Conservation (phyloP, 1,140 invertebrate species). For the Hetaerina americana region DNA sequence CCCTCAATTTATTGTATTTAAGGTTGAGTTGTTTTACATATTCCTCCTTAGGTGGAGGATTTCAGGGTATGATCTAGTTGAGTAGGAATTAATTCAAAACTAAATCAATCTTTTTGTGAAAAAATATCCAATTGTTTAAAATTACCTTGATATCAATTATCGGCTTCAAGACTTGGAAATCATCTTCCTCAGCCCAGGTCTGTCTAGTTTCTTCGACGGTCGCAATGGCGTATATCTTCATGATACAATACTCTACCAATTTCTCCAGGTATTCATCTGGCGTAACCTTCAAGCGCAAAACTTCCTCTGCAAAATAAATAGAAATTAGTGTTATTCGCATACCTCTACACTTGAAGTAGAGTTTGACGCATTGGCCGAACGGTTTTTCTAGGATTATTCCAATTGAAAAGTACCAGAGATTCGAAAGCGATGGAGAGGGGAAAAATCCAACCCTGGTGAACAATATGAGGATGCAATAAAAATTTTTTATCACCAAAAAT, state of each 20-base stretch:
- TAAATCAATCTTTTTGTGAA: constrained; percentile 4
- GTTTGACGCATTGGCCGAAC: no score
- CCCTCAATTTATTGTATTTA: not conserved
- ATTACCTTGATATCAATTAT: constrained; percentile 46
- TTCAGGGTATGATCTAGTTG: not conserved
- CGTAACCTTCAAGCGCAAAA: constrained; percentile 40
- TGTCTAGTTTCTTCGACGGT: constrained; percentile 56
- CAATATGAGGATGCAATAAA: no score
- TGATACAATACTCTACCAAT: constrained; percentile 58
- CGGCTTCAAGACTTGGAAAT: constrained; percentile 58
- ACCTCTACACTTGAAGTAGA: no score
- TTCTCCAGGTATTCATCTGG: constrained; percentile 54
- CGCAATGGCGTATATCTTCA: constrained; percentile 56
- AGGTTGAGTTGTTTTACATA: not conserved
- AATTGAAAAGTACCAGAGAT: no score
- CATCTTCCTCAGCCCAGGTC: constrained; percentile 59
- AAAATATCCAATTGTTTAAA: not conserved
- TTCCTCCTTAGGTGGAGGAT: not conserved
- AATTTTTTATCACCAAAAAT: no score
- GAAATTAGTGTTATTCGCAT: no score
- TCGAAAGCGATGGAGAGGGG: no score
- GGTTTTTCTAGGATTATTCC: no score
- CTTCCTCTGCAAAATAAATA: constrained; percentile 34
- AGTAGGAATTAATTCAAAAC: not conserved
- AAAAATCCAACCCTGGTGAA: no score